A percentile compares a stretch with the other conserved stretches of the same genome.
Evolutionary conservation across 92 coral and sea anemone species (phyloP).

Genomic region (Blastomussa wellsi): DNA sequence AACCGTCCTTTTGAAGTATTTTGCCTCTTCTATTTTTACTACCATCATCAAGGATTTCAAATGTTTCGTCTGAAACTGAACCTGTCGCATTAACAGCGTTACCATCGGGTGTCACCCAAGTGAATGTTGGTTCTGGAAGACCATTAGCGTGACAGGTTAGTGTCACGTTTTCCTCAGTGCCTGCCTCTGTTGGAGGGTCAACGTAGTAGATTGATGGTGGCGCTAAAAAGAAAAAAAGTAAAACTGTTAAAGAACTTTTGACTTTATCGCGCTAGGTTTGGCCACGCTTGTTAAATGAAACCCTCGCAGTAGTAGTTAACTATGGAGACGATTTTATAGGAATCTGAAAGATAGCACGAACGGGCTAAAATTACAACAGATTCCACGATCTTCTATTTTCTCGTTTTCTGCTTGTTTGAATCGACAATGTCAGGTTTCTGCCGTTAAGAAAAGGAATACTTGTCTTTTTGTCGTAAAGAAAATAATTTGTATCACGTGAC

Average conservation of each 20-base stretch:
- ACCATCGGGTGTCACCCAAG: slow-evolving; percentile 64
- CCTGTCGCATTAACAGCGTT: slow-evolving; percentile 26
- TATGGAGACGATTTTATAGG: too few species aligned
- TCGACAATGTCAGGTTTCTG: too few species aligned
- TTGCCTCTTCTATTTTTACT: slow-evolving; percentile 30
- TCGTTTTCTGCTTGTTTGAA: too few species aligned
- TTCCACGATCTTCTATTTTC: too few species aligned
- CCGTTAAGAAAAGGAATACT: too few species aligned
- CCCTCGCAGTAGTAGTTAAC: too few species aligned
- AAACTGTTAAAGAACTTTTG: too few species aligned
- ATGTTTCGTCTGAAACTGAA: slow-evolving; percentile 35
- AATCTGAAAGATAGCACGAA: too few species aligned
- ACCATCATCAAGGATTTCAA: slow-evolving; percentile 52
- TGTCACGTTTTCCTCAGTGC: slow-evolving; percentile 66
- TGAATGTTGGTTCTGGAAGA: slow-evolving; percentile 49
- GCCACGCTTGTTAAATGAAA: too few species aligned
- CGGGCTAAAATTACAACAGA: too few species aligned
- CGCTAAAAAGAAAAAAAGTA: slow-evolving; percentile 18
- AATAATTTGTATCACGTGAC: too few species aligned
- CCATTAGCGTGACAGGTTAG: slow-evolving; percentile 67
- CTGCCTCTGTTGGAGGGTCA: slow-evolving; percentile 44
- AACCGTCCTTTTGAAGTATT: slow-evolving; percentile 59
- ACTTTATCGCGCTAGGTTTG: background rate
- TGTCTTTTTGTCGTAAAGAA: too few species aligned
- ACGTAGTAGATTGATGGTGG: slow-evolving; percentile 47